Evolutionary conservation across 2,797 vertebrate genomes (phyloP).

Genomic region (Clarias fuscus): DNA sequence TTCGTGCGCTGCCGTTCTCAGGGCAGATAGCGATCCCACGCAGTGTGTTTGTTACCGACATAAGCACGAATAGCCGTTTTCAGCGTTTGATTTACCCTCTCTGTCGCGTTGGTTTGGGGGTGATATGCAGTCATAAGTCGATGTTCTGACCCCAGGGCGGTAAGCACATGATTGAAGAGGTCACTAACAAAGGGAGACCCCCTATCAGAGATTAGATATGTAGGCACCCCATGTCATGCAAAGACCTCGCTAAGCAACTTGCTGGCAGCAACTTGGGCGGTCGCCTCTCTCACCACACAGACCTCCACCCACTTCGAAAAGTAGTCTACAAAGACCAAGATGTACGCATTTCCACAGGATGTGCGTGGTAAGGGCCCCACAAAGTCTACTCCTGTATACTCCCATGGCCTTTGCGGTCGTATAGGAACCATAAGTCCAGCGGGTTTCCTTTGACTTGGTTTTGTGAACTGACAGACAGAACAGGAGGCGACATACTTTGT

Average conservation of each 20-base stretch:
- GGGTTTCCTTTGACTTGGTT: too few species aligned
- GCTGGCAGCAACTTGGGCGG: background rate
- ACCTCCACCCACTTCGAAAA: conserved; percentile 20
- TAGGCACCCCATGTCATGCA: background rate
- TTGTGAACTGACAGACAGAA: background rate
- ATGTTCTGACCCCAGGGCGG: background rate
- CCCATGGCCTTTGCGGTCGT: too few species aligned
- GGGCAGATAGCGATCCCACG: conserved; percentile 20
- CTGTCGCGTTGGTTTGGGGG: conserved; percentile 22
- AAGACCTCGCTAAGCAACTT: background rate
- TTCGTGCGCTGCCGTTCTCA: too few species aligned
- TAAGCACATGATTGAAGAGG: background rate
- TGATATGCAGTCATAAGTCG: conserved; percentile 31
- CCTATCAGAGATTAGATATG: background rate
- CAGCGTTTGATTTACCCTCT: conserved; percentile 3
- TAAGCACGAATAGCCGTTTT: too few species aligned
- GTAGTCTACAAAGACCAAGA: background rate
- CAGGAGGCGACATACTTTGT: background rate
- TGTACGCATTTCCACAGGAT: too few species aligned
- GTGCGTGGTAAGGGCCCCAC: too few species aligned
- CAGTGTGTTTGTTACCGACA: background rate
- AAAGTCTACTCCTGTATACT: too few species aligned
- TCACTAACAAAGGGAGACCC: conserved; percentile 6
- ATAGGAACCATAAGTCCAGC: too few species aligned
- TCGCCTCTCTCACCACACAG: background rate